These are phyloP conservation scores for Orius insidiosus DNA, from an alignment of 1,140 invertebrate species.

Conservation along the genomic window DNA sequence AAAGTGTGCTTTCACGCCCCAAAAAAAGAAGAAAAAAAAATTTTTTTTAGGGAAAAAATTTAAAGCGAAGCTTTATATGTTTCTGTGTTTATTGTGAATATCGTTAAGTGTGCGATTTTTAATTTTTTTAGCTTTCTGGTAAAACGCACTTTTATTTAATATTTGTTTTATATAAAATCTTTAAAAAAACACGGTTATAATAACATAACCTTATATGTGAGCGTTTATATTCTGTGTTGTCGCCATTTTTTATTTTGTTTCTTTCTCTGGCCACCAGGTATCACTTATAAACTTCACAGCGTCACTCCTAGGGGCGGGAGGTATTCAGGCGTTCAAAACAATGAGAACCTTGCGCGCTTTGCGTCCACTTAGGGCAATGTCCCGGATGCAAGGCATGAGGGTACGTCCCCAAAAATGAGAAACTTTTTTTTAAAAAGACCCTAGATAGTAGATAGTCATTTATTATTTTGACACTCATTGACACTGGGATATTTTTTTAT, in stretches of 20 bases:
- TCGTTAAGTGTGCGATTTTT: too few relatives aligned
- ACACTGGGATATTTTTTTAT: too few relatives aligned
- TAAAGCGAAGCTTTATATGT: neutral
- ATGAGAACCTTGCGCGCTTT: conserved; percentile 90
- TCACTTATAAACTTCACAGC: conserved; percentile 95
- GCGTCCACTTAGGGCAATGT: conserved; percentile 86
- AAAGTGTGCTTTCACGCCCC: conserved; percentile 7
- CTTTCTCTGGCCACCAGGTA: conserved; percentile 52
- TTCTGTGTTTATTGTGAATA: conserved; percentile 8
- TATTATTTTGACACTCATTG: neutral
- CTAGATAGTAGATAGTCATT: neutral
- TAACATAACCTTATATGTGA: too few relatives aligned
- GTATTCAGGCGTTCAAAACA: conserved; percentile 96
- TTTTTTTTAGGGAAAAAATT: too few relatives aligned
- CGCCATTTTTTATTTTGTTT: conserved; percentile 19
- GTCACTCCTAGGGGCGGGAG: conserved; percentile 77
- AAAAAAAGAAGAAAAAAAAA: too few relatives aligned
- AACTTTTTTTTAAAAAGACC: too few relatives aligned
- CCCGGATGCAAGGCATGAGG: conserved; percentile 95
- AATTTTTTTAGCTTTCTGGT: too few relatives aligned
- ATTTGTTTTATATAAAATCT: too few relatives aligned
- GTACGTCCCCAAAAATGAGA: conserved; percentile 41
- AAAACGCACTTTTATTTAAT: too few relatives aligned
- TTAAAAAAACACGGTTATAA: too few relatives aligned
- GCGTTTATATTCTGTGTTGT: conserved; percentile 3